Evolutionary conservation across 2,113 vertebrate genomes (phyloP).

Genomic region (Hypanus sabinus): DNA sequence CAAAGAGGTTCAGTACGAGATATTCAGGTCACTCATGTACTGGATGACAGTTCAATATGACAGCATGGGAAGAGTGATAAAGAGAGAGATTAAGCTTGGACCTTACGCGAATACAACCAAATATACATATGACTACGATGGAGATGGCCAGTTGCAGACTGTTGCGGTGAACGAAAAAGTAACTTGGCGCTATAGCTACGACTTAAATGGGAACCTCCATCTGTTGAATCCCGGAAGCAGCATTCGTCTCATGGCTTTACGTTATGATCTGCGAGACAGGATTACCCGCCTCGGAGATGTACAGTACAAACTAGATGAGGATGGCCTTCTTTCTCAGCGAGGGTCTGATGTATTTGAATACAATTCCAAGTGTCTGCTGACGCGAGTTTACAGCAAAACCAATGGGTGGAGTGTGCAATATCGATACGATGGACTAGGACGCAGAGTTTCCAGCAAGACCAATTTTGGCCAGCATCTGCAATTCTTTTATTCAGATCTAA

Average conservation of each 20-base stretch:
- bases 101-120: constrained; percentile 97
- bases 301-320: constrained; percentile 90
- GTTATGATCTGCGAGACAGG: constrained; percentile 89
- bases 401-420: constrained; percentile 91
- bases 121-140: constrained; percentile 94
- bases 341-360: constrained; percentile 88
- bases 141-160: constrained; percentile 87
- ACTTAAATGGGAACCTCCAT: constrained; percentile 94
- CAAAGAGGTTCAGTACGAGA: constrained; percentile 97
- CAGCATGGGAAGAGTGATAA: constrained; percentile 94
- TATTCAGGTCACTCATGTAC: constrained; percentile 97
- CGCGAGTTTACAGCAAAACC: constrained; percentile 81
- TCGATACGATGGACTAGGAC: constrained; percentile 84
- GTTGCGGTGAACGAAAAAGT: constrained; percentile 94
- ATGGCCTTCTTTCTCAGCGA: constrained; percentile 85
- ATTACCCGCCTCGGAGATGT: constrained; percentile 89
- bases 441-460: constrained; percentile 89
- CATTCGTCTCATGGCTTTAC: constrained; percentile 80
- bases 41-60: constrained; percentile 99
- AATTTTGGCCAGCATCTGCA: constrained; percentile 92
- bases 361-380: constrained; percentile 92
- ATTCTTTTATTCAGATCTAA: constrained; percentile 94
- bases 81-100: constrained; percentile 93
- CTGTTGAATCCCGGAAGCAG: constrained; percentile 89
- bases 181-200: constrained; percentile 97